phyloP scores from a whole-genome alignment of 2,888 invertebrate genomes.

The Siphonodentalium dalli region DNA sequence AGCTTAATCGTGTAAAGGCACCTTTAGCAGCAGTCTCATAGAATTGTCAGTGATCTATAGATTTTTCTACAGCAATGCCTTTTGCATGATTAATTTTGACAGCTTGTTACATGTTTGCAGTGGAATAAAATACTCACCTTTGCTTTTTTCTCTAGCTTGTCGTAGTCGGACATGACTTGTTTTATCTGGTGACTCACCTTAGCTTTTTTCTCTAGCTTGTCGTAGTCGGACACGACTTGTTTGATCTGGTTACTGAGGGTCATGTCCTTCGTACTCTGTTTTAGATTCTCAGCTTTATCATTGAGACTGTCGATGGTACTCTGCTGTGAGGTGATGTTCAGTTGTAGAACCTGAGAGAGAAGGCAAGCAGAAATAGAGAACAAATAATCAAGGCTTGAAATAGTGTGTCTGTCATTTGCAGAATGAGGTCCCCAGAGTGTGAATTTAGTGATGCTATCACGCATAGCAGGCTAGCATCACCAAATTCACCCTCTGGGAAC shows the following conservation, averaged over 20 bases:
- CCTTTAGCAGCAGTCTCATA: too few species aligned
- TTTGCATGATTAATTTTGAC: too few species aligned
- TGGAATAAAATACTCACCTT: constrained; percentile 69
- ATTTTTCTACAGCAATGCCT: too few species aligned
- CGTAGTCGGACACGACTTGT: constrained; percentile 84
- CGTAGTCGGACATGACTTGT: constrained; percentile 84
- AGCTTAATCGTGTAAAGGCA: too few species aligned
- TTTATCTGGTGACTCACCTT: constrained; percentile 72
- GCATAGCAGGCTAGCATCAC: too few species aligned
- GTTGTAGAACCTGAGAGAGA: constrained; percentile 44
- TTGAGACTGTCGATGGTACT: constrained; percentile 78
- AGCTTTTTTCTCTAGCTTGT: constrained; percentile 78
- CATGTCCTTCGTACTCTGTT: constrained; percentile 74
- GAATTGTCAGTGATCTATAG: too few species aligned
- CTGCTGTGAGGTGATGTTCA: constrained; percentile 54
- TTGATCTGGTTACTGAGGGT: constrained; percentile 77
- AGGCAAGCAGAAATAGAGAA: not conserved
- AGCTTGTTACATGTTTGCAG: too few species aligned
- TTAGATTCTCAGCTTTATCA: constrained; percentile 82
- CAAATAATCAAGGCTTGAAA: too few species aligned
- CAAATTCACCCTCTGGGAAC: too few species aligned
- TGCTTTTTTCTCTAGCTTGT: constrained; percentile 78
- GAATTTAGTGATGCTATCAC: too few species aligned
- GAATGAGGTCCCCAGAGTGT: too few species aligned
- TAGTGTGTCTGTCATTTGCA: too few species aligned